Percentiles rank a stretch among this genome's conserved stretches.
Evolutionary conservation across 2,113 vertebrate genomes (phyloP).

Genomic region (Forbesichthys agassizii): DNA sequence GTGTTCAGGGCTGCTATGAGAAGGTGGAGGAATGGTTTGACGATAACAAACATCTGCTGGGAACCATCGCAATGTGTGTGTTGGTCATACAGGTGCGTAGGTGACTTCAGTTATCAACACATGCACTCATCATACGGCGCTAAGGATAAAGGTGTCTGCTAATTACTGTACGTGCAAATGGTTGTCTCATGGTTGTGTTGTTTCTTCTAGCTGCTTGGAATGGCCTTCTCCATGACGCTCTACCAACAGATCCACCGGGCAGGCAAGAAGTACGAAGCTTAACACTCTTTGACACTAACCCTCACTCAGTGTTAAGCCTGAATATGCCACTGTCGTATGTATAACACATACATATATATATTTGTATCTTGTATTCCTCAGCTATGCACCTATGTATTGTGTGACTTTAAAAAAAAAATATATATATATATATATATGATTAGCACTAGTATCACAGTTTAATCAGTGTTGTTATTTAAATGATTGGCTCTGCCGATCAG

Average conservation of each 20-base stretch:
- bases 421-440: neutral
- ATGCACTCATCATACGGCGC: neutral
- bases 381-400: conserved; percentile 28
- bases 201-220: conserved; percentile 88
- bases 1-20: conserved; percentile 89
- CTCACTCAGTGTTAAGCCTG: conserved; percentile 20
- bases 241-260: conserved; percentile 96
- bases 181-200: neutral
- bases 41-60: conserved; percentile 92
- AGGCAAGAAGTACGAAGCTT: conserved; percentile 95
- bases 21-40: conserved; percentile 92
- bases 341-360: conserved; percentile 10
- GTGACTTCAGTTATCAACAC: neutral
- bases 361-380: conserved; percentile 8
- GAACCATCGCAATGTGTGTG: conserved; percentile 91
- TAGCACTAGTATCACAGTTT: neutral
- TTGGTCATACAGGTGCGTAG: conserved; percentile 89
- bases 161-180: neutral
- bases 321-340: conserved; percentile 10
- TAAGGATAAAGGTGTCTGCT: neutral
- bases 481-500: neutral
- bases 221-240: conserved; percentile 98
- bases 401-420: neutral
- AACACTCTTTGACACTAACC: conserved; percentile 39
- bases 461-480: conserved; percentile 22